phyloP scores from a whole-genome alignment of 2,797 vertebrate genomes.

The Chelon labrosus region DNA sequence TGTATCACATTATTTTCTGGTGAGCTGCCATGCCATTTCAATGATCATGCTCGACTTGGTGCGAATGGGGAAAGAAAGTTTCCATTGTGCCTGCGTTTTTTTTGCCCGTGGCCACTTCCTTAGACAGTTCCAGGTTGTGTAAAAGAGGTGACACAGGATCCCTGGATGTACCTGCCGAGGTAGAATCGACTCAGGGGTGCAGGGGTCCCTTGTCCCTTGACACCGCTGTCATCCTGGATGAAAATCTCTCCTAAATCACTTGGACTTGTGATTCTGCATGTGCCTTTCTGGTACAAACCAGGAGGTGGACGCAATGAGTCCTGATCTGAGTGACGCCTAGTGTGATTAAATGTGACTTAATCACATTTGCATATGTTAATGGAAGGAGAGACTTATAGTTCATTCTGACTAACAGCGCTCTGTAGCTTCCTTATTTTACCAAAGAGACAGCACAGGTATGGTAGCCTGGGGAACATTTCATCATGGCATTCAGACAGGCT shows the following conservation, averaged over 20 bases:
- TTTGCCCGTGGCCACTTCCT: slow-evolving; percentile 38
- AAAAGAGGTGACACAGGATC: slow-evolving; percentile 52
- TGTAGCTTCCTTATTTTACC: slow-evolving; percentile 27
- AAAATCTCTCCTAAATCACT: slow-evolving; percentile 58
- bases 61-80: slow-evolving; percentile 33
- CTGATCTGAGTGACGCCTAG: slow-evolving; percentile 51
- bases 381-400: slow-evolving; percentile 47
- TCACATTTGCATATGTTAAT: slow-evolving; percentile 74
- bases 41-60: slow-evolving; percentile 39
- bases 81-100: slow-evolving; percentile 6
- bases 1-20: slow-evolving; percentile 23
- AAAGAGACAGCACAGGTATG: neutral
- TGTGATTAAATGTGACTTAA: slow-evolving; percentile 69
- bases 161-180: slow-evolving; percentile 51
- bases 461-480: slow-evolving; percentile 25
- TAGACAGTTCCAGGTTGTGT: slow-evolving; percentile 48
- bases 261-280: slow-evolving; percentile 45
- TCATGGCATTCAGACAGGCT: slow-evolving; percentile 12
- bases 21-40: slow-evolving; percentile 40
- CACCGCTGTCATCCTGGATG: slow-evolving; percentile 65
- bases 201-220: slow-evolving; percentile 48
- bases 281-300: slow-evolving; percentile 15
- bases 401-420: slow-evolving; percentile 36
- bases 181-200: slow-evolving; percentile 13
- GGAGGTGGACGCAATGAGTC: slow-evolving; percentile 23